These are phyloP conservation scores for Sinhomidia bicolor DNA, from an alignment of 2,888 invertebrate species.

Conservation along the genomic window DNA sequence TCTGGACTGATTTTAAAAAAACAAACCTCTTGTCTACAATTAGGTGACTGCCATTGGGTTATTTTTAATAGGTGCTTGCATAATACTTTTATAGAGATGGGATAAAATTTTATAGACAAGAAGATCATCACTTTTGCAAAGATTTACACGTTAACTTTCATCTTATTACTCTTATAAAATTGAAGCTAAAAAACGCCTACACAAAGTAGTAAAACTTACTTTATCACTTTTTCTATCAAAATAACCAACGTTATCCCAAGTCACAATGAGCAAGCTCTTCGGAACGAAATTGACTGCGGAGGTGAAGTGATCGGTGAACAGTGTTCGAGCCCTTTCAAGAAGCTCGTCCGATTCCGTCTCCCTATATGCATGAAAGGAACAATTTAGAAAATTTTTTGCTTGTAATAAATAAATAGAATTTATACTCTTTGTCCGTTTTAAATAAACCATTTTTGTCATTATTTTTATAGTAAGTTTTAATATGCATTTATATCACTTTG, in stretches of 20 bases:
- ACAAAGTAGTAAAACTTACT: constrained; percentile 81
- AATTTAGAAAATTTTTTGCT: not conserved
- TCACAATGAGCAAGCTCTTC: constrained; percentile 90
- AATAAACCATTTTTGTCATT: too few species aligned
- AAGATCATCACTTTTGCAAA: not conserved
- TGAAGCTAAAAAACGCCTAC: constrained; percentile 9
- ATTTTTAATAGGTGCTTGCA: not conserved
- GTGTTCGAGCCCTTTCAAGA: constrained; percentile 85
- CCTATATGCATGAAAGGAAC: constrained; percentile 80
- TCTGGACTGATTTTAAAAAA: not conserved
- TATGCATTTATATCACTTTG: too few species aligned
- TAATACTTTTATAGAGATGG: too few species aligned
- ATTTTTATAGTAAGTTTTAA: too few species aligned
- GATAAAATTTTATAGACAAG: not conserved
- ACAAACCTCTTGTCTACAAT: not conserved
- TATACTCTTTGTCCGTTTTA: too few species aligned
- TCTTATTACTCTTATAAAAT: not conserved
- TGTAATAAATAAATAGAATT: not conserved
- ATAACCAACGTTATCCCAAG: constrained; percentile 95
- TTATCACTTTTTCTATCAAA: constrained; percentile 86
- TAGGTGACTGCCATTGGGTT: not conserved
- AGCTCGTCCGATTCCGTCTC: constrained; percentile 82
- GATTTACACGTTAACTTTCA: not conserved
- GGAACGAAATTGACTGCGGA: constrained; percentile 89
- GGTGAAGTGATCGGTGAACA: constrained; percentile 89